Evolutionary conservation across 2,797 vertebrate species (phyloP), one percentile per base, ranked within the genome.

Genomic region (Cirrhinus molitorella): DNA sequence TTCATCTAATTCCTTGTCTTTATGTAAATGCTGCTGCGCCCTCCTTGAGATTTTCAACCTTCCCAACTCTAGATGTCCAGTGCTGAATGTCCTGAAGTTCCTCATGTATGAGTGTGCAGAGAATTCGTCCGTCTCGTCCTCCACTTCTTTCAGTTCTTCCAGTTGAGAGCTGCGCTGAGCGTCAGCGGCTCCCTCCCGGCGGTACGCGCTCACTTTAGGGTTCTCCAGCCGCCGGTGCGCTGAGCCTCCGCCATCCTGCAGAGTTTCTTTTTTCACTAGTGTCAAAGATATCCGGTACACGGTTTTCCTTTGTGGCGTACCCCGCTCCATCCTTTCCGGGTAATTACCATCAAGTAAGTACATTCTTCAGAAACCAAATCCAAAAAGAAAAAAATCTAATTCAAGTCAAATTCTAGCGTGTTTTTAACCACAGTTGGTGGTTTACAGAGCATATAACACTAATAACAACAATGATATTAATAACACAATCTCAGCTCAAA

Each of bases 201-300:
- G 45, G 85, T 91, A 89, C 1, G 88, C 25, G 6, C 87, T 88
- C 73, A 70, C 87, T 80, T 91, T 91, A 14, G 92, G 89, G 87
- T 91, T 90, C 68, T 94, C 91, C 0, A 74, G 77, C 11, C 65
- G 85, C n/a, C 53, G 85, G 65, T 89, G 57, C 0, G 57, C 86
- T 0, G 45, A 14, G 6, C 76, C 72, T 0, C 83, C 86, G 2
- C 87, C 85, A 0, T 93, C 92, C 0, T 89, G 93, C 87, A 97
- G 65, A 83, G 91, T 96, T 91, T 98, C 97, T 89, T 96, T 96
- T 89, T 98, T 96, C 87, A 99, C 97, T 90, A 99, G 90, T 40
- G 97, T 99, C 86, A 99, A 95, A 21, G 97, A 98, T 93, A 99
- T 99, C 88, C 97, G 94, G 92, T 98, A 98, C 1, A 99, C 96